phyloP scores from a whole-genome alignment of 2,888 invertebrate species.

The Lissonota sp. region DNA sequence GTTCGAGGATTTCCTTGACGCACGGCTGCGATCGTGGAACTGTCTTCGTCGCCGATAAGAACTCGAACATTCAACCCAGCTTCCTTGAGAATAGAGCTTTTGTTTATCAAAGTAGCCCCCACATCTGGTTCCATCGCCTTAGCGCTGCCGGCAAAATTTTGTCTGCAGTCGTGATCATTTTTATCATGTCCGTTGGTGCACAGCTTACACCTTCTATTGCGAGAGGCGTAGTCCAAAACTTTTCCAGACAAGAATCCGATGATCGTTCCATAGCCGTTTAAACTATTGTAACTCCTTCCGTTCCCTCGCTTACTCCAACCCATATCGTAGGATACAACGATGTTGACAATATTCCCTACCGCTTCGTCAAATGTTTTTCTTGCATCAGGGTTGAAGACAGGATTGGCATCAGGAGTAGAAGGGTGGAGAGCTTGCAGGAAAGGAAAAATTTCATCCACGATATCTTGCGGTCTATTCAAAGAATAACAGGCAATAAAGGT shows the following conservation, averaged over 20 bases:
- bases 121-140: constrained; percentile 73
- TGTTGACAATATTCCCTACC: constrained; percentile 28
- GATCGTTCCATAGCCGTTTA: constrained; percentile 25
- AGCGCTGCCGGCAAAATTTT: constrained; percentile 71
- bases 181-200: constrained; percentile 63
- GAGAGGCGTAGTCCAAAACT: constrained; percentile 66
- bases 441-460: not conserved
- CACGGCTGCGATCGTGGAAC: no score
- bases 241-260: constrained; percentile 51
- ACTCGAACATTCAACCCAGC: constrained; percentile 53
- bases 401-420: no score
- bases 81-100: constrained; percentile 67
- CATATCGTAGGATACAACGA: constrained; percentile 37
- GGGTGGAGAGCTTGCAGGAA: not conserved
- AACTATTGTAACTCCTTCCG: constrained; percentile 26
- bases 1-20: no score
- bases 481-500: not conserved
- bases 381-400: not conserved
- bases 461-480: not conserved
- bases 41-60: no score
- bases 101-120: constrained; percentile 64
- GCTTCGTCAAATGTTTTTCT: constrained; percentile 25
- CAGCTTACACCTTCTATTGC: constrained; percentile 64
- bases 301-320: constrained; percentile 41
- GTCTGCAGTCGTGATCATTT: constrained; percentile 69